phyloP scores from a whole-genome alignment of 2,113 vertebrate species.

The Ursus arctos region DNA sequence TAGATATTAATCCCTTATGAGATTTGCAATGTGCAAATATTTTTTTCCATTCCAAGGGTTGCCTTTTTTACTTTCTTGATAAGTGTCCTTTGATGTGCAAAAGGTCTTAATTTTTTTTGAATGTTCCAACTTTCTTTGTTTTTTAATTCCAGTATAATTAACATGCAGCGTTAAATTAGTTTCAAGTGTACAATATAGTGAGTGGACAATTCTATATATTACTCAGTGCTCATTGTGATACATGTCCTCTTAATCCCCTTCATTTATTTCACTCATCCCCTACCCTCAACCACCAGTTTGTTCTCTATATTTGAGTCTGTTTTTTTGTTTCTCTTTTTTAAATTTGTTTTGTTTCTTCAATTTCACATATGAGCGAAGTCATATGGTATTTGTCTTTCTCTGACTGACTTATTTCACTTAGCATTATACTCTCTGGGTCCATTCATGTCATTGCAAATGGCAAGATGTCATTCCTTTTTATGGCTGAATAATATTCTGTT shows the following conservation, averaged over 20 bases:
- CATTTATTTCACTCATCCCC: background rate
- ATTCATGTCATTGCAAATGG: background rate
- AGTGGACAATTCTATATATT: background rate
- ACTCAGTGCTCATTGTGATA: background rate
- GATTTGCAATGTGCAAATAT: background rate
- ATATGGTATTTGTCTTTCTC: background rate
- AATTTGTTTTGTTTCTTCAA: background rate
- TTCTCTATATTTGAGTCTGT: background rate
- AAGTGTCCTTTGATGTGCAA: background rate
- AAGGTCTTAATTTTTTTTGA: background rate
- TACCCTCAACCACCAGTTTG: background rate
- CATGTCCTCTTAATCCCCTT: background rate
- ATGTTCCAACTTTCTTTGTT: background rate
- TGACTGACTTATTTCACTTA: background rate
- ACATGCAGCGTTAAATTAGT: background rate
- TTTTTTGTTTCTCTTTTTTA: background rate
- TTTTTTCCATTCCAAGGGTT: background rate
- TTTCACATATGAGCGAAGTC: background rate
- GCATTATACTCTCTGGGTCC: background rate
- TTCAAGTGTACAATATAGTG: background rate
- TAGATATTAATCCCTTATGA: background rate
- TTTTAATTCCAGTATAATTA: background rate
- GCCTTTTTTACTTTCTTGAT: background rate
- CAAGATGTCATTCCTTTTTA: background rate
- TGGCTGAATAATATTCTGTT: background rate